Base-by-base conservation (phyloP, 2,888 invertebrate genomes). In the Sarcophaga subvicina region DNA sequence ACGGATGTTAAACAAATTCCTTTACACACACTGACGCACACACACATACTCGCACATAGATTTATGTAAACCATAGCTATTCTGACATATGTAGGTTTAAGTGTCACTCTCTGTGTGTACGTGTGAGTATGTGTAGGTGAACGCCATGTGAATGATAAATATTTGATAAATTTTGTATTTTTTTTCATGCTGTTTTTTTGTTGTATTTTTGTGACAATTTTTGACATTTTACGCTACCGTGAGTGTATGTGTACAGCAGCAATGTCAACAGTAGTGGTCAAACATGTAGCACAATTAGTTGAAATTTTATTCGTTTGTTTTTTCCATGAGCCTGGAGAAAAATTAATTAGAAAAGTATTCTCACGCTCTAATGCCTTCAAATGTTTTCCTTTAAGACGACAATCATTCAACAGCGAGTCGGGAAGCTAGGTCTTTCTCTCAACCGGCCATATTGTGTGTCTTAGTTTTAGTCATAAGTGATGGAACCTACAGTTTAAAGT, bases 131-230 rank as follows among this genome's bases (percentile, higher is more conserved):
- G 27, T 22, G 2, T 54, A 14, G 54, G 63, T 45, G 22, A 80
- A 83, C 80, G 83, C 80, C 72, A 80, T 72, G 77, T 77, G 80
- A 83, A 86, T 86, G 77, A 69, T 80, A 86, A 86, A 86, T 86
- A 83, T 86, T 86, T 83, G 69, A 83, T 83, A 79, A 47, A 22
- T 62, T 63, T 75, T 67, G 4, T 45, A 8, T 45, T 1, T 67
- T 45, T 11, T 62, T 62, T 62, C 14, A 14, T 54, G 17, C 17
- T 54, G 22, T 22, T 45, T 64, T 64, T 60, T 78, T 59, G 20
- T 10, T 25, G n/a, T 12, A n/a, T 20, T 73, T 71, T 86, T 81
- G 17, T 86, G 47, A 83, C 66, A 83, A 72, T 83, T 72, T 86
- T 83, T 83, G 83, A 83, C 83, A 86, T 80, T 83, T 83, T 83